Evolutionary conservation across 2,888 invertebrate species (phyloP).

Genomic region (Ophonus ardosiacus): DNA sequence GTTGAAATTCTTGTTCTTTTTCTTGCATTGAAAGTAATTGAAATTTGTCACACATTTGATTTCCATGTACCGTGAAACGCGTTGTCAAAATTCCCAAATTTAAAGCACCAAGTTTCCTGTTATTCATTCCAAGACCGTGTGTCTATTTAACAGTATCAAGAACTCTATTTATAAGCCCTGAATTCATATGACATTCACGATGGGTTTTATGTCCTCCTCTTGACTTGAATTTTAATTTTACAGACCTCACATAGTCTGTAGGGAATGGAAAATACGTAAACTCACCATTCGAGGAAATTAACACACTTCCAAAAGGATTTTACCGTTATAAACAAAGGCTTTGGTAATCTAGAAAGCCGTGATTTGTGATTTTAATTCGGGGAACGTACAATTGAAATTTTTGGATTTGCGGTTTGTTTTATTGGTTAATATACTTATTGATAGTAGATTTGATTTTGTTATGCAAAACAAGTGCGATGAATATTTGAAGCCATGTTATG

Average conservation of each 20-base stretch:
- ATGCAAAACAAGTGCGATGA: no score
- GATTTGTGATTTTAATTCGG: no score
- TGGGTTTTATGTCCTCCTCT: neutral
- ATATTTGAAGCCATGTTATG: neutral
- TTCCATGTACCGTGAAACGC: neutral
- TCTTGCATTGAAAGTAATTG: neutral
- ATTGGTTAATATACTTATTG: neutral
- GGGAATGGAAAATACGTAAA: neutral
- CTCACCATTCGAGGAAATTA: neutral
- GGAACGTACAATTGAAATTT: neutral
- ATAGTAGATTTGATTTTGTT: no score
- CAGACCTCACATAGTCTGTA: neutral
- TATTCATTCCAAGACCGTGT: neutral
- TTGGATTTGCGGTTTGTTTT: neutral
- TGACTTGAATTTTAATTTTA: neutral
- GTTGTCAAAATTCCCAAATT: slow-evolving; percentile 8
- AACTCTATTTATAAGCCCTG: neutral
- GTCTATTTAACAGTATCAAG: slow-evolving; percentile 43
- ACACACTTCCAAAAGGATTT: neutral
- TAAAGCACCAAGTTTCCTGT: slow-evolving; percentile 3
- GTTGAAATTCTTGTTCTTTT: neutral
- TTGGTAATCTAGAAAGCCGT: neutral
- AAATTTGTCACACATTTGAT: neutral
- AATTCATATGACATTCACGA: neutral
- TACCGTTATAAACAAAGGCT: neutral